Percentiles rank a stretch among this genome's conserved stretches.
Conservation (phyloP, 2,888 invertebrate species). For the Drosophila atroscutellata region DNA sequence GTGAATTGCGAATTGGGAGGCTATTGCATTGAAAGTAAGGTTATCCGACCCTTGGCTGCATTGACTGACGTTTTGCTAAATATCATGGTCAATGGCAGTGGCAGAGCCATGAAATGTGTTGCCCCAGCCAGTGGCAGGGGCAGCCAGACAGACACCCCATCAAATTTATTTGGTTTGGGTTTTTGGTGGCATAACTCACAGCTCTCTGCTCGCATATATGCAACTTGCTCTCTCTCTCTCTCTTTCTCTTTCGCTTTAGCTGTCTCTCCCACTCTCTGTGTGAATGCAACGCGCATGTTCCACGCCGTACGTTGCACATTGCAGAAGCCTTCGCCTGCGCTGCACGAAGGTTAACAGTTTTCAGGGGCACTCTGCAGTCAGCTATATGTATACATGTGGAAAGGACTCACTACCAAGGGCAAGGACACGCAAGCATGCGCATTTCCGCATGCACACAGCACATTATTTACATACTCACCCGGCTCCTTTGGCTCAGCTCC, state of each 20-base stretch:
- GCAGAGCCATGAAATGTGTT: constrained; percentile 37
- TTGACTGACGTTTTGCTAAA: constrained; percentile 50
- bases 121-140: constrained; percentile 51
- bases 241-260: neutral
- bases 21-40: constrained; percentile 35
- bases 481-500: constrained; percentile 32
- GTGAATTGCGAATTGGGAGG: constrained; percentile 21
- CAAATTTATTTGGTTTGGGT: constrained; percentile 14
- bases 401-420: constrained; percentile 81
- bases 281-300: constrained; percentile 67
- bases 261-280: neutral
- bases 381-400: constrained; percentile 44
- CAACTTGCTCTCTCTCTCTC: constrained; percentile 15
- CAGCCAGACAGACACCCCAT: constrained; percentile 68
- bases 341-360: constrained; percentile 75
- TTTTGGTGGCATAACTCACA: constrained; percentile 29
- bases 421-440: constrained; percentile 84
- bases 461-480: constrained; percentile 38
- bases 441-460: constrained; percentile 63
- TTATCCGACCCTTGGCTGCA: constrained; percentile 19
- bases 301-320: constrained; percentile 54
- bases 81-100: constrained; percentile 73
- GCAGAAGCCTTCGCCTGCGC: constrained; percentile 52
- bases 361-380: constrained; percentile 46
- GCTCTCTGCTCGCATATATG: constrained; percentile 17